Base-by-base conservation (phyloP, 2,797 vertebrate genomes). In the Danio albolineatus region DNA sequence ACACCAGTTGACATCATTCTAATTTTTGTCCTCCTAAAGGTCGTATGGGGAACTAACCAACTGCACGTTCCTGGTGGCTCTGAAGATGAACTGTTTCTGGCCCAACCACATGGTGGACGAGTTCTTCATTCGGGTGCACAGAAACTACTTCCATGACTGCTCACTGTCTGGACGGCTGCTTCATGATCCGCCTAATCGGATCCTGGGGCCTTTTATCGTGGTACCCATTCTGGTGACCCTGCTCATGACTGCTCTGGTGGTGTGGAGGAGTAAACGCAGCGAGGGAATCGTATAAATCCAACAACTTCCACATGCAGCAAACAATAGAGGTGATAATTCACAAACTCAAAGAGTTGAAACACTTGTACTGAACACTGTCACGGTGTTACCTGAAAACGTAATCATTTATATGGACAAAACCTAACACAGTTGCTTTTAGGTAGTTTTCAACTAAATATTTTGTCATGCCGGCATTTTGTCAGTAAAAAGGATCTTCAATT, bases 231-330 rank as follows among this genome's bases (percentile, higher is more conserved):
- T 97, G 14, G 89, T 96, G 87, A 98, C 97, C 0, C 90, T 98
- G 76, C 94, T 98, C 38, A 94, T 97, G 95, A 97, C 97, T 0
- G 95, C 89, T 0, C 91, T 99, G 83, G 97, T 98, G 80, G 97
- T 97, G 81, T 99, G 97, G 96, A 91, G 95, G 86, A 98, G 96
- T 92, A 97, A 98, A 84, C 94, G 90, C 85, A 95, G 95, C 0
- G 97, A 98, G 84, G 96, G 96, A 76, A 93, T 98, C 0, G 92
- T 97, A 80, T 99, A 96, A 76, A 2, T 14, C 56, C 8, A 19
- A 64, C 54, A 21, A 67, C 67, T 38, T 54, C 79, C 57, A 74
- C 44, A 1, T 46, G 7, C 17, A 12, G 14, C 44, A 57, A 62
- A 66, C 76, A 10, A 62, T 38, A 38, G 49, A 43, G 39, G 56